Evolutionary conservation across 2,113 vertebrate species (phyloP), one percentile per base, ranked within the genome.

Genomic region (Oxyruncus cristatus): DNA sequence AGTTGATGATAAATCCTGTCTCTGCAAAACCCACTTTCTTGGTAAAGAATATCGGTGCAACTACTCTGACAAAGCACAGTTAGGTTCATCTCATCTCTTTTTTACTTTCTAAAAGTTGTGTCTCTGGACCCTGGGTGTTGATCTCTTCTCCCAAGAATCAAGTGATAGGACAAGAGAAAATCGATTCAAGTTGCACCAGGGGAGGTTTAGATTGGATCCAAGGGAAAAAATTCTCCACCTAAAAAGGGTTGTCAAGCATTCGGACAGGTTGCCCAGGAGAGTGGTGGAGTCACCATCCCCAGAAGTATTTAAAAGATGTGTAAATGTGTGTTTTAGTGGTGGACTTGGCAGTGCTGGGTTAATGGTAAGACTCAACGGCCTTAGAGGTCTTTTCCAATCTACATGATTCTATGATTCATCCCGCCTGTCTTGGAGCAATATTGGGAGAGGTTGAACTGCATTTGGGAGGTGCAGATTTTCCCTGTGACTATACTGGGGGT

Each of bases 361-460:
- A 6, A 30, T 1, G 0, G 8, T 12, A 86, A 19, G 21, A 52
- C 9, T 16, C 3, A 0, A 44, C 58, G 11, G 53, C 35, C 56
- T 89, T 80, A 50, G 16, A 9, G 16, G 26, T 50, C 44, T 77
- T 80, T 73, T 84, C 50, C n/a, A 49, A 13, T 24, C 5, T 42
- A 27, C 70, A 53, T 42, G 32, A 35, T 44, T 71, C 44, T 41
- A 0, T 85, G 44, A 68, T 74, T 63, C 26, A 50, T 49, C n/a
- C 37, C 46, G 28, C 10, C 6, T 58, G 14, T 47, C 50, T 39
- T 32, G 35, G 33, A 42, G 28, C 42, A 41, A 27, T 5, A 14
- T 2, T 74, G 59, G 28, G 37, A 50, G 19, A 50, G 13, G 5
- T 6, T 16, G 41, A 46, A 46, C 28, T 55, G 55, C 22, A 17